These are phyloP conservation scores for Tylochromis polylepis DNA, from an alignment of 2,113 vertebrate species.

Conservation along the genomic window DNA sequence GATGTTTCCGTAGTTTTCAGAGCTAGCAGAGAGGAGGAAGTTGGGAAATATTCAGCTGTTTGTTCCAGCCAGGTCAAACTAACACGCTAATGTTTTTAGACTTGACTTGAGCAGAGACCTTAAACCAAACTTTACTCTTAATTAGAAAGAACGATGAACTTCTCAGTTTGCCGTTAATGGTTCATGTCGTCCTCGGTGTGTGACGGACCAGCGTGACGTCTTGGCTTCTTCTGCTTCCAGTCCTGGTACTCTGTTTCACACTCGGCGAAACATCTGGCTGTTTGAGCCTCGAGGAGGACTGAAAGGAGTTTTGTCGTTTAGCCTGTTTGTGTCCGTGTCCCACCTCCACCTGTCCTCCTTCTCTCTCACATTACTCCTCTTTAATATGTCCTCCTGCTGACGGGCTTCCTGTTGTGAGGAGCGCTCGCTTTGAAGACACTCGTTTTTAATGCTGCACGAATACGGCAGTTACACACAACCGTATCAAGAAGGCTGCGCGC, in stretches of 20 bases:
- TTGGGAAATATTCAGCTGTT: not conserved
- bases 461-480: not conserved
- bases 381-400: not conserved
- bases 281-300: not conserved
- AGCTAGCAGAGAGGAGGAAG: rapidly evolving
- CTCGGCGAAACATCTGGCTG: no score
- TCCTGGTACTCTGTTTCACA: not conserved
- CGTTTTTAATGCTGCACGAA: not conserved
- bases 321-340: not conserved
- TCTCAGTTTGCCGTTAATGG: no score
- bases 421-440: constrained; percentile 1
- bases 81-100: not conserved
- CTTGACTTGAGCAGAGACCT: not conserved
- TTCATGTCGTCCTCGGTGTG: not conserved
- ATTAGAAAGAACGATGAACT: rapidly evolving
- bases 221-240: not conserved
- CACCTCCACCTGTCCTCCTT: not conserved
- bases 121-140: not conserved
- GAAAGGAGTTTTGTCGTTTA: no score
- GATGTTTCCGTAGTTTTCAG: not conserved
- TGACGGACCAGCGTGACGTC: not conserved
- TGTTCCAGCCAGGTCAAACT: not conserved
- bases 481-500: no score
- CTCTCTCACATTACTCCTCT: not conserved
- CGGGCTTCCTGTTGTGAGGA: not conserved